These are phyloP conservation scores for Esox masquinongy DNA, from an alignment of 2,797 vertebrate species.

Conservation along the genomic window DNA sequence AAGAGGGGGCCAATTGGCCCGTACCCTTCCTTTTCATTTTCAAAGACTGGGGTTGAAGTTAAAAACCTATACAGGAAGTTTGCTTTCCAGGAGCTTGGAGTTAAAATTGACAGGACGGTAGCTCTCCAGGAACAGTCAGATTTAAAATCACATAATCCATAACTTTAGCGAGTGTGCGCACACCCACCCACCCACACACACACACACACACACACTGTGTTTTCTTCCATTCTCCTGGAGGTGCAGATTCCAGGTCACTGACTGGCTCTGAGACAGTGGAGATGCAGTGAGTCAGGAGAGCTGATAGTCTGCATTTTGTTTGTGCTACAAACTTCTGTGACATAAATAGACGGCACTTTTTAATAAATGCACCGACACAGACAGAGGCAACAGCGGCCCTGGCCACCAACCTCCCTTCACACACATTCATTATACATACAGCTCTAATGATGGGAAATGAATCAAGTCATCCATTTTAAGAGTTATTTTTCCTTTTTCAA, in stretches of 20 bases:
- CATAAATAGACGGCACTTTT: neutral
- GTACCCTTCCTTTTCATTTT: too few relatives aligned
- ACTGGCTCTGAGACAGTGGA: neutral
- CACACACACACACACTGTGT: neutral
- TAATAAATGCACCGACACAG: slow-evolving; percentile 1
- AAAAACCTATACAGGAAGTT: too few relatives aligned
- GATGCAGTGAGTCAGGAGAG: neutral
- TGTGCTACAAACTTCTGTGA: neutral
- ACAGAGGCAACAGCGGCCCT: neutral
- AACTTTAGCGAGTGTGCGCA: neutral
- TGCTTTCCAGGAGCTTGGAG: too few relatives aligned
- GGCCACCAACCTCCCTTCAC: neutral
- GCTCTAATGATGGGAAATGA: slow-evolving; percentile 60
- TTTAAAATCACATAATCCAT: slow-evolving; percentile 6
- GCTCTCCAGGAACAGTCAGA: neutral
- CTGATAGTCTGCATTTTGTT: neutral
- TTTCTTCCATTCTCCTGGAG: neutral
- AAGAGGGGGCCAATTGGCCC: too few relatives aligned
- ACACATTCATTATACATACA: slow-evolving; percentile 56
- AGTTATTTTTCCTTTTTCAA: slow-evolving; percentile 41
- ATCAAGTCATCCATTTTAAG: slow-evolving; percentile 52
- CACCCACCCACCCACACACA: slow-evolving; percentile 17
- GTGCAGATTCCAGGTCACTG: neutral
- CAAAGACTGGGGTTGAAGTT: too few relatives aligned
- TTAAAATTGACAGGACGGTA: too few relatives aligned